phyloP scores from a whole-genome alignment of 2,797 vertebrate genomes.

The Aulostomus chinensis region DNA sequence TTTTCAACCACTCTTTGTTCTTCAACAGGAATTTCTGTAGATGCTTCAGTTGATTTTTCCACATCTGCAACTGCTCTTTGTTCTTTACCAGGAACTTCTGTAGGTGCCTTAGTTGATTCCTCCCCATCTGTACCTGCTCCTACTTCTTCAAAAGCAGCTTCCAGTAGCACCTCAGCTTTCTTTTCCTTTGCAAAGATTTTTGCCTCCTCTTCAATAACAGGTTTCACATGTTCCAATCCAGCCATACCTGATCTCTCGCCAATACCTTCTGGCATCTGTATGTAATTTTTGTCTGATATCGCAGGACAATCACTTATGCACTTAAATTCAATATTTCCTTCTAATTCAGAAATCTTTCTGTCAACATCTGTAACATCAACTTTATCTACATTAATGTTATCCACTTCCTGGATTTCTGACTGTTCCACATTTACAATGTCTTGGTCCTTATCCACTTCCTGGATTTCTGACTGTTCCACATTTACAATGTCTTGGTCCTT shows the following conservation, averaged over 20 bases:
- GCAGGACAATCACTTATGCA: not conserved
- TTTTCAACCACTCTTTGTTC: not conserved
- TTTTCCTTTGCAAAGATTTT: conserved; percentile 22
- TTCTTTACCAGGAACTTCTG: conserved; percentile 6
- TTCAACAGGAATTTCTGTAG: not conserved
- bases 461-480: too few species aligned
- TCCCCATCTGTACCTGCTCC: not conserved
- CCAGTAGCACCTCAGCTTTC: conserved; percentile 6
- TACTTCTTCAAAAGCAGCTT: not conserved
- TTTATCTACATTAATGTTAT: too few species aligned
- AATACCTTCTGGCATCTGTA: conserved; percentile 15
- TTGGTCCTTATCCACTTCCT: too few species aligned
- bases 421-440: too few species aligned
- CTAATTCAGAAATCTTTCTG: conserved; percentile 13
- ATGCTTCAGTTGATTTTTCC: not conserved
- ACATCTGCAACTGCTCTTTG: not conserved
- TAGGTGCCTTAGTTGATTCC: not conserved
- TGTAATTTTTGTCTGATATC: conserved; percentile 26
- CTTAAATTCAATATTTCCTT: conserved; percentile 10
- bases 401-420: too few species aligned
- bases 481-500: too few species aligned
- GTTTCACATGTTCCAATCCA: conserved; percentile 4
- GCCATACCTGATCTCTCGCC: conserved; percentile 15
- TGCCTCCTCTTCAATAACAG: conserved; percentile 17
- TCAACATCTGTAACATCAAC: conserved; percentile 18